Evolutionary conservation across 2,797 vertebrate genomes (phyloP).

Genomic region (Sitta carolinensis): DNA sequence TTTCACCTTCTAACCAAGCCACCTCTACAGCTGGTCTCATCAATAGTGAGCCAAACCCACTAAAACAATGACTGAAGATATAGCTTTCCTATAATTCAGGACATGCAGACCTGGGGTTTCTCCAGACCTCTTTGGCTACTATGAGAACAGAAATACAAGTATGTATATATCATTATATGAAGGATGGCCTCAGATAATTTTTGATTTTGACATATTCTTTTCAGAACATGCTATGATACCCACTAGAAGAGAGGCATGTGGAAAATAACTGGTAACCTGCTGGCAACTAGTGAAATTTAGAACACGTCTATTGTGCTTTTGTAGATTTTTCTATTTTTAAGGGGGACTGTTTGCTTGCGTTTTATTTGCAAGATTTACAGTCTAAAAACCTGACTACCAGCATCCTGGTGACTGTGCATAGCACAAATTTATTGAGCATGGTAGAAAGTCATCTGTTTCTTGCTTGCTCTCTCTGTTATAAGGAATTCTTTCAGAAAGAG

Average conservation of each 20-base stretch:
- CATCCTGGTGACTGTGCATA: background rate
- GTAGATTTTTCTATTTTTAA: background rate
- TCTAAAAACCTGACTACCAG: background rate
- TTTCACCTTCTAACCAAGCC: background rate
- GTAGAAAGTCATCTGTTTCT: background rate
- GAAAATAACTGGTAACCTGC: background rate
- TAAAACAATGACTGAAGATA: background rate
- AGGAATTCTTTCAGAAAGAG: background rate
- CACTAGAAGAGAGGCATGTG: background rate
- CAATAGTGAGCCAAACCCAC: background rate
- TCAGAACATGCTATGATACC: background rate
- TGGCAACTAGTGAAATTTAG: background rate
- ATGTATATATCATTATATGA: background rate
- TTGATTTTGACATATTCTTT: background rate
- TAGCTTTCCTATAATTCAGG: background rate
- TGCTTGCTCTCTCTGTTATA: background rate
- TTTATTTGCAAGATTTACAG: background rate
- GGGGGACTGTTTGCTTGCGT: background rate
- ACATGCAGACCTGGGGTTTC: background rate
- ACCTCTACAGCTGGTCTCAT: background rate
- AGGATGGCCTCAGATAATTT: background rate
- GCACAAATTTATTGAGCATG: background rate
- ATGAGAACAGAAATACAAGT: background rate
- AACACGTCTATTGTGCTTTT: background rate
- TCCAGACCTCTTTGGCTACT: background rate